Base-by-base conservation (phyloP, 1,140 invertebrate genomes). In the Drosophila bocqueti region DNA sequence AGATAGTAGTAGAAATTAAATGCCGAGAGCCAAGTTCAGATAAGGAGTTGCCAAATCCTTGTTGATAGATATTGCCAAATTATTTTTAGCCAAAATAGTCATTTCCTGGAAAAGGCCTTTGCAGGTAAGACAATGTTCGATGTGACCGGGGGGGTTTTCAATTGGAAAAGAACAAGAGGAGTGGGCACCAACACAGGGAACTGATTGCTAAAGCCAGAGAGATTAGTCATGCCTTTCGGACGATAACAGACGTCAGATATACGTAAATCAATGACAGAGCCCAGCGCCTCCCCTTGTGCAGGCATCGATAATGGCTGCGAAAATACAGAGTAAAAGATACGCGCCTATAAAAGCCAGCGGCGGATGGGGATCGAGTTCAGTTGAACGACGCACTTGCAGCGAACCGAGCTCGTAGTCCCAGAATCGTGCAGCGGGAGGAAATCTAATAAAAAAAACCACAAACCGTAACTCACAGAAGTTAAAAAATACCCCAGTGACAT, bases 161-260 rank as follows among this genome's bases (percentile, higher is more conserved):
- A 18, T 29, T 24, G n/a, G 7, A 40, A 18, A 45, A n/a, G 29
- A 63, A 64, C 42, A n/a, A 18, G 16, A 34, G 11, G 34, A 3
- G 24, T 38, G 46, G 34, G 15, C 29, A 26, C n/a, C 29, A 26
- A 36, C 29, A 40, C 38, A 8, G 24, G n/a, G 2, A 15, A 16
- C n/a, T 50, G 46, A 52, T 45, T 52, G 10, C 24, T 6, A 72
- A 72, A 73, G 54, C 38, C 55, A 13, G 16, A 42, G 45, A 49
- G 46, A 73, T 74, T 74, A 74, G 38, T 74, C 71, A 74, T 52
- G 11, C 69, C 31, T 7, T n/a, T 42, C 15, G 11, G 49, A 16
- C 55, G 71, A 74, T 74, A 74, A 52, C 71, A 61, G 54, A 10
- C 55, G 38, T 74, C 71, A 73, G 71, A 74, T 74, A 71, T 61